Base-by-base conservation (phyloP, 2,113 vertebrate genomes). In the Amazona vittata region DNA sequence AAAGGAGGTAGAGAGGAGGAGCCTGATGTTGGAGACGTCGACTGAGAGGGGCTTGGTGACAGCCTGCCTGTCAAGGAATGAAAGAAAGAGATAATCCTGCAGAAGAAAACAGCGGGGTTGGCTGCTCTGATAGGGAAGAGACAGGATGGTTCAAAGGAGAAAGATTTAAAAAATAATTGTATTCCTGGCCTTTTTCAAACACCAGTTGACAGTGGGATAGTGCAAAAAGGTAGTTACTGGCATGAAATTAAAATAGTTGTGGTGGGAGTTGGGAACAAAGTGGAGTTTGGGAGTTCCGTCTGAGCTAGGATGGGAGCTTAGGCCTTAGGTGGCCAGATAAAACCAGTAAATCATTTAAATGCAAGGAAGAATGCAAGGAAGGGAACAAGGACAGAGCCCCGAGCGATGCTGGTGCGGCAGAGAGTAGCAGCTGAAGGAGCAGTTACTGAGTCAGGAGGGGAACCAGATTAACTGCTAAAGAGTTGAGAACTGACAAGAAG, bases 1-100 rank as follows among this genome's bases (percentile, higher is more conserved):
- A 9, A 20, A 68, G 70, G 59, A 83, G 79, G 59, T 44, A 5
- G 91, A 74, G 91, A 85, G 96, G 95, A 95, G 93, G 94, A 76
- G 92, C 75, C 53, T 80, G 26, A 2, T 26, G 28, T 8, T 44
- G 41, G 74, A 57, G 63, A 44, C 8, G 8, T 62, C 3, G 63
- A 7, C 47, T 10, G 53, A 35, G 55, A 18, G 71, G 57, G 67
- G 50, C 31, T 74, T 53, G 83, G 91, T 89, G 91, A 79, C 80
- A 93, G 57, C 69, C 86, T 81, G 94, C 35, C 68, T 64, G 83
- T 89, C 91, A 75, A 74, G 44, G 79, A 77, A 39, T 28, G 79
- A 83, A 86, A 60, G 83, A 82, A 83, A 59, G 68, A 49, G 67
- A 70, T 89, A 90, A 47, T 47, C n/a, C 10, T 7, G 46, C 47